phyloP scores from a whole-genome alignment of 2,888 invertebrate genomes.

The Rhagonycha fulva region DNA sequence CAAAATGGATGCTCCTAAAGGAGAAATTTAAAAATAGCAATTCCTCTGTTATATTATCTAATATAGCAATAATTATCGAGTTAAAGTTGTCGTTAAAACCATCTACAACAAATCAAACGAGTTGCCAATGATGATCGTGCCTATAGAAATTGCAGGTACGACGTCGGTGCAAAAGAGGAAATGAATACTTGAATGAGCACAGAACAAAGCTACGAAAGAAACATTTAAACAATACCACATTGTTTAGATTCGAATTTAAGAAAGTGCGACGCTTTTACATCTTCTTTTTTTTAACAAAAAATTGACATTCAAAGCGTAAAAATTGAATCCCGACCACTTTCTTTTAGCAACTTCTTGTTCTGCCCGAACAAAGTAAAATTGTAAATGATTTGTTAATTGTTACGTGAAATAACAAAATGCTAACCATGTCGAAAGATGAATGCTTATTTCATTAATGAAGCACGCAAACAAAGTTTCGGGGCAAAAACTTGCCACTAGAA shows the following conservation, averaged over 20 bases:
- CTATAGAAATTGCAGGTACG: slow-evolving; percentile 14
- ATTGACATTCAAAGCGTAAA: slow-evolving; percentile 8
- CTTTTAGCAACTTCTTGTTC: background rate
- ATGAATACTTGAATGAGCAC: slow-evolving; percentile 17
- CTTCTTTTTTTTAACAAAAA: slow-evolving; percentile 1
- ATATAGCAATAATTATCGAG: background rate
- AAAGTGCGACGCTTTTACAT: slow-evolving; percentile 13
- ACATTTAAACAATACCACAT: slow-evolving; percentile 18
- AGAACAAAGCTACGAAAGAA: slow-evolving; percentile 19
- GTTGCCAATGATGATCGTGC: background rate
- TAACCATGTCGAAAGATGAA: background rate
- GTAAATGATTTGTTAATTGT: background rate
- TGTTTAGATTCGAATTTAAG: slow-evolving; percentile 13
- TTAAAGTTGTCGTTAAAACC: background rate
- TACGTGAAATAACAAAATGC: background rate
- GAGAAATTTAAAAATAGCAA: background rate
- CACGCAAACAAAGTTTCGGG: background rate
- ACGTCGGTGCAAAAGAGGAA: slow-evolving; percentile 12
- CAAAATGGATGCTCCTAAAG: background rate
- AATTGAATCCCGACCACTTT: slow-evolving; percentile 4
- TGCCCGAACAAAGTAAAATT: background rate
- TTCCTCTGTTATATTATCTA: too few relatives aligned
- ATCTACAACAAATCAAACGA: background rate
- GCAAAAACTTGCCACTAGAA: background rate
- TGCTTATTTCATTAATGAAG: background rate